These are phyloP conservation scores for Brachionichthys hirsutus DNA, from an alignment of 2,113 vertebrate species.

Conservation along the genomic window DNA sequence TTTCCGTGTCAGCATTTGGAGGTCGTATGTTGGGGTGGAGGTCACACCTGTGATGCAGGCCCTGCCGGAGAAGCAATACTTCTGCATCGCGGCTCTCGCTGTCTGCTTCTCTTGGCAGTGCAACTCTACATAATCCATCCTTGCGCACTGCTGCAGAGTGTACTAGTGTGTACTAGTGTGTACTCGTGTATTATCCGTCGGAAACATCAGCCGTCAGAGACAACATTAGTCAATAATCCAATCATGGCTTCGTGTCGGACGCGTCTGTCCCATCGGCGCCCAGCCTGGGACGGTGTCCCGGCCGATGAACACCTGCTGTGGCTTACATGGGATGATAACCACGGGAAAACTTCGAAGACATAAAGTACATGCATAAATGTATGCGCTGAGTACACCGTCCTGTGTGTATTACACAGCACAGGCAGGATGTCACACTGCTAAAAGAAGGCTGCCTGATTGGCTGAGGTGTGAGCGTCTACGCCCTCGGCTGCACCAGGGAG, in stretches of 20 bases:
- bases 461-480: slow-evolving; percentile 36
- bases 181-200: too few species aligned
- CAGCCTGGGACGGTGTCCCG: too few species aligned
- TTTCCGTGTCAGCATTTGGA: not conserved
- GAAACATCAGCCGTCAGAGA: too few species aligned
- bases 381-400: slow-evolving; percentile 12
- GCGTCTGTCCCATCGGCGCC: too few species aligned
- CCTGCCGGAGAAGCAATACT: not conserved
- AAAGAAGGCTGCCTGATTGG: slow-evolving; percentile 63
- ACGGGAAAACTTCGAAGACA: slow-evolving; percentile 14
- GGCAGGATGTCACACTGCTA: slow-evolving; percentile 75
- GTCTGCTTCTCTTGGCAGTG: not conserved
- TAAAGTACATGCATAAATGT: slow-evolving; percentile 9
- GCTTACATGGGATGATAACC: slow-evolving; percentile 19
- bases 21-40: slow-evolving; percentile 20
- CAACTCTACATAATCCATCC: slow-evolving; percentile 5
- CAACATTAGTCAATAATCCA: too few species aligned
- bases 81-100: not conserved
- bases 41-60: slow-evolving; percentile 14
- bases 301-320: slow-evolving; percentile 11
- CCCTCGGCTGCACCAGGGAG: too few species aligned
- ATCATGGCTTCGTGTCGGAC: too few species aligned
- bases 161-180: too few species aligned
- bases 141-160: slow-evolving; percentile 6
- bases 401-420: slow-evolving; percentile 48